Conservation (phyloP, 2,888 invertebrate genomes). For the Atethmia centrago region DNA sequence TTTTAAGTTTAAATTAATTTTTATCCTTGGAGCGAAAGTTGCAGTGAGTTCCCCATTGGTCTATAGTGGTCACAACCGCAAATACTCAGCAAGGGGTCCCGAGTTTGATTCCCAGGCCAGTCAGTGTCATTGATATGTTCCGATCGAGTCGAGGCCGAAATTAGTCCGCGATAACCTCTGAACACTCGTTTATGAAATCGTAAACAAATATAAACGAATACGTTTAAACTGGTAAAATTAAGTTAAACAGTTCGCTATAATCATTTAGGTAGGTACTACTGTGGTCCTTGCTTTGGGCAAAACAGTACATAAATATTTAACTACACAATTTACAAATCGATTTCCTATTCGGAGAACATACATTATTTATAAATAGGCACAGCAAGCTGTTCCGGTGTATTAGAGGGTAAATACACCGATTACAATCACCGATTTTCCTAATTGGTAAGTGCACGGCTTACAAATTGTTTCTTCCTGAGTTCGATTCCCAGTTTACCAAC, state of each 20-base stretch:
- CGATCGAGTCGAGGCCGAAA: neutral
- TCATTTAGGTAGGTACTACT: conserved; percentile 6
- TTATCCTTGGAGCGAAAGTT: neutral
- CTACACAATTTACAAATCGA: conserved; percentile 55
- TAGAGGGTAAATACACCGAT: conserved; percentile 13
- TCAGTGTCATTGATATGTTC: too few relatives aligned
- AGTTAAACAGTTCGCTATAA: too few relatives aligned
- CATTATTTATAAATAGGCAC: conserved; percentile 44
- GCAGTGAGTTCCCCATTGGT: neutral
- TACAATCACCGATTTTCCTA: conserved; percentile 30
- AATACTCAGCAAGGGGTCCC: neutral
- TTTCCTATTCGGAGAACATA: conserved; percentile 50
- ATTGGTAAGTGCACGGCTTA: conserved; percentile 21
- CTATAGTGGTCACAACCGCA: neutral
- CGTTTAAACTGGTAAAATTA: neutral
- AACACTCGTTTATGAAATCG: neutral
- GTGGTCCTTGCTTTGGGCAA: neutral
- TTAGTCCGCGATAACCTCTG: neutral
- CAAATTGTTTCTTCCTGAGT: conserved; percentile 2
- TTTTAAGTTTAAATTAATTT: neutral
- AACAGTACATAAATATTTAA: conserved; percentile 47
- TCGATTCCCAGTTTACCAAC: neutral
- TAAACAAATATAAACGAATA: neutral
- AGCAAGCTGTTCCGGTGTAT: conserved; percentile 28
- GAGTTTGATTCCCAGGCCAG: neutral